Percentiles rank a stretch among this genome's conserved stretches.
Evolutionary conservation across 2,888 invertebrate genomes (phyloP).

Genomic region (Caenorhabditis wallacei): DNA sequence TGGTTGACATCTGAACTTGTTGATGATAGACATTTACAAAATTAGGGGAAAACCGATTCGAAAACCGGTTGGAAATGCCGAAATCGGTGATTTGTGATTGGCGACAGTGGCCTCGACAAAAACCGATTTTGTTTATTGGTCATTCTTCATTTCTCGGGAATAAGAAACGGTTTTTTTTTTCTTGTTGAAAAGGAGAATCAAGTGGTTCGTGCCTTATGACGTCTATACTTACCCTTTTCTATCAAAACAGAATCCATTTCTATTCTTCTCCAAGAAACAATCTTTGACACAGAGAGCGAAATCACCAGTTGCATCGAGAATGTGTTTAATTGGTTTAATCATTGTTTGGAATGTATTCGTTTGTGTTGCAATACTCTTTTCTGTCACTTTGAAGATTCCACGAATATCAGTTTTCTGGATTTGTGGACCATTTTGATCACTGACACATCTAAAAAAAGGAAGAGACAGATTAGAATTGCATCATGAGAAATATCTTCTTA

Average conservation of each 20-base stretch:
- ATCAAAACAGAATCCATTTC: slow-evolving; percentile 80
- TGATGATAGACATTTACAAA: slow-evolving; percentile 9
- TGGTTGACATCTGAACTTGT: slow-evolving; percentile 77
- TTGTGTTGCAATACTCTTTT: slow-evolving; percentile 73
- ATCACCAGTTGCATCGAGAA: slow-evolving; percentile 79
- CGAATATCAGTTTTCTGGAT: slow-evolving; percentile 79
- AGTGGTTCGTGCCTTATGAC: slow-evolving; percentile 26
- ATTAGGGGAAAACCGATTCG: slow-evolving; percentile 22
- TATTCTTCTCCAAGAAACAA: slow-evolving; percentile 80
- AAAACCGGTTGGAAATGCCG: slow-evolving; percentile 36
- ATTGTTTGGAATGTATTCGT: slow-evolving; percentile 72
- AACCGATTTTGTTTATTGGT: slow-evolving; percentile 52
- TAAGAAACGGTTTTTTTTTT: slow-evolving; percentile 31
- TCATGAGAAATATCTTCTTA: slow-evolving; percentile 57
- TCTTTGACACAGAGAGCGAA: slow-evolving; percentile 80
- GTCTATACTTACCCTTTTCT: slow-evolving; percentile 70
- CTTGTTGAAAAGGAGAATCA: slow-evolving; percentile 19
- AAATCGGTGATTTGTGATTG: slow-evolving; percentile 56
- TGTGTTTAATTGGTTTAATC: slow-evolving; percentile 76
- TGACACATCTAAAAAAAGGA: slow-evolving; percentile 71
- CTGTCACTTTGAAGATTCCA: slow-evolving; percentile 78
- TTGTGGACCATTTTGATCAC: slow-evolving; percentile 69
- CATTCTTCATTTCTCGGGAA: slow-evolving; percentile 32
- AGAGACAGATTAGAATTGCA: slow-evolving; percentile 3
- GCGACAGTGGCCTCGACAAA: slow-evolving; percentile 40